phyloP scores from a whole-genome alignment of 53 echinoderm and acorn worm species.

The Holothuria scabra region DNA sequence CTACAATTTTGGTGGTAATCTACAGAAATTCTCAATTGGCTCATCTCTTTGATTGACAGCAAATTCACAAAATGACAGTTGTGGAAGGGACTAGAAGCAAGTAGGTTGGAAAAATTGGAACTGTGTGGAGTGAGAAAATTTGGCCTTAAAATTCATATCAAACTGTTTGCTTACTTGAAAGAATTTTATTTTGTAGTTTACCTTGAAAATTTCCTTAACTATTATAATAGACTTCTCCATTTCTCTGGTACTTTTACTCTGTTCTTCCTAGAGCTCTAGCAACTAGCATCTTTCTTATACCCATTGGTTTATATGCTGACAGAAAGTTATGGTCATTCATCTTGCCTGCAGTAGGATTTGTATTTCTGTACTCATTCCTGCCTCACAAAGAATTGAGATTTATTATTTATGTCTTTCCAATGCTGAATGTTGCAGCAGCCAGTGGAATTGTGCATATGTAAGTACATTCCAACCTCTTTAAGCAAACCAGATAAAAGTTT shows the following conservation, averaged over 20 bases:
- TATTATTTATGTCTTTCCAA: conserved; percentile 89
- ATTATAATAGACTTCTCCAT: conserved; percentile 80
- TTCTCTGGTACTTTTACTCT: conserved; percentile 98
- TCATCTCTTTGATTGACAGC: too few species aligned
- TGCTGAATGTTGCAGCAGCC: conserved; percentile 90
- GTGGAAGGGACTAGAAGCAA: too few species aligned
- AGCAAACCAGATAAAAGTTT: too few species aligned
- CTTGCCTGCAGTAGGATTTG: conserved; percentile 80
- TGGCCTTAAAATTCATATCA: too few species aligned
- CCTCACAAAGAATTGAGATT: conserved; percentile 97
- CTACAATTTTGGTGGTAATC: too few species aligned
- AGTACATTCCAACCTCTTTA: conserved; percentile 24
- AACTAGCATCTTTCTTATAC: conserved; percentile 68
- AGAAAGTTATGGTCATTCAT: conserved; percentile 63
- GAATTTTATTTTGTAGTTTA: too few species aligned
- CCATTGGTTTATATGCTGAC: conserved; percentile 74
- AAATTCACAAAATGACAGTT: too few species aligned
- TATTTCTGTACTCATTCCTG: conserved; percentile 88
- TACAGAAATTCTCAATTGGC: too few species aligned
- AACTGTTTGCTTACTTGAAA: too few species aligned
- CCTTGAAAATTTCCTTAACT: not conserved
- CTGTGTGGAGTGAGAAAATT: too few species aligned
- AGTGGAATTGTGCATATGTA: conserved; percentile 79
- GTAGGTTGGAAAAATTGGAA: too few species aligned
- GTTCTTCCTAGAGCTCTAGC: conserved; percentile 87